Percentiles rank a stretch among this genome's conserved stretches.
Conservation (phyloP, 2,797 vertebrate species). For the Chanos chanos region DNA sequence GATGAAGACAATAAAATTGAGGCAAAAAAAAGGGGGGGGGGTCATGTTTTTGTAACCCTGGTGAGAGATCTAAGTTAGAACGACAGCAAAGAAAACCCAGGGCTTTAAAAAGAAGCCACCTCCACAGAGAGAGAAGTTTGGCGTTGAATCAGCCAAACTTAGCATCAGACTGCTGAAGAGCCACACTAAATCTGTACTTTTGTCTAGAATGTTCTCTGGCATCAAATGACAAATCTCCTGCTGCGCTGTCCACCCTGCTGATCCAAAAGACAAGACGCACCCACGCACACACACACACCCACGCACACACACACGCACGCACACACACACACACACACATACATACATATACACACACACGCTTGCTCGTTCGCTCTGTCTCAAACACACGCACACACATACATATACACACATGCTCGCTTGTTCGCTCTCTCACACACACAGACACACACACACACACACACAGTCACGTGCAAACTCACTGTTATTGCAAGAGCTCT, state of each 20-base stretch:
- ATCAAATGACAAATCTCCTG: background rate
- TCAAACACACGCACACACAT: background rate
- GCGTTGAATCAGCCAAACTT: conserved; percentile 33
- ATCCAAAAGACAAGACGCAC: conserved; percentile 1
- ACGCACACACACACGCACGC: conserved; percentile 2
- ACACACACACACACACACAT: background rate
- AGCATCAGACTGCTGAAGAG: conserved; percentile 20
- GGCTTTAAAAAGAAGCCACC: conserved; percentile 22
- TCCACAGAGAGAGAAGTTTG: conserved; percentile 35
- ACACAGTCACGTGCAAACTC: conserved; percentile 53
- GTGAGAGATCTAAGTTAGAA: conserved; percentile 28
- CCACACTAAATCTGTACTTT: conserved; percentile 19
- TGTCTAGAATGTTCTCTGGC: too few species aligned
- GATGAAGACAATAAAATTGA: too few species aligned
- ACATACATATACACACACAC: conserved; percentile 7
- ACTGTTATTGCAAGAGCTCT: conserved; percentile 98
- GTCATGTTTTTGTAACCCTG: conserved; percentile 53
- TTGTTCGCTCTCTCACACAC: too few species aligned
- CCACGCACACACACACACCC: background rate
- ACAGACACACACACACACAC: background rate
- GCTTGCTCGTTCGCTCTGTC: background rate
- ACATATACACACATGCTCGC: conserved; percentile 15
- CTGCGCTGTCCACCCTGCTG: background rate
- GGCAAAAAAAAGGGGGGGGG: conserved; percentile 52
- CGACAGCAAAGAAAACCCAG: background rate